These are phyloP conservation scores for Apaloderma vittatum DNA, from an alignment of 2,113 vertebrate species.

Conservation along the genomic window DNA sequence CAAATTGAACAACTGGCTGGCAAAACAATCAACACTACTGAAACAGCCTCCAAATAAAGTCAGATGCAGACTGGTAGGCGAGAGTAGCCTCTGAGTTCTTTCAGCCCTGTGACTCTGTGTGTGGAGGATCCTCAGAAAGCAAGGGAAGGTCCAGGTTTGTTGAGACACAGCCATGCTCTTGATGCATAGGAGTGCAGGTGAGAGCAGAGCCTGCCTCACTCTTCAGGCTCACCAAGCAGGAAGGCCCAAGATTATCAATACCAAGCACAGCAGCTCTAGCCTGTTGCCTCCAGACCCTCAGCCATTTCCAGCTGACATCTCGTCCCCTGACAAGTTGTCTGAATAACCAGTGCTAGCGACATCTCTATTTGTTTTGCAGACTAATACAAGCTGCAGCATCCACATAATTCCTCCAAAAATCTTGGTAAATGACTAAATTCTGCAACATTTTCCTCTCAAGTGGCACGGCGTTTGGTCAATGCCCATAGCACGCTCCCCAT, in stretches of 20 bases:
- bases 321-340: neutral
- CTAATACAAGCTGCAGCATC: conserved; percentile 73
- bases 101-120: neutral
- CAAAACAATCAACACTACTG: neutral
- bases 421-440: conserved; percentile 71
- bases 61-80: neutral
- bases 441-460: conserved; percentile 23
- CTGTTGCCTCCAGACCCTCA: neutral
- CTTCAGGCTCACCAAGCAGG: neutral
- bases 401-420: conserved; percentile 67
- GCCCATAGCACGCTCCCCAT: neutral
- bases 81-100: neutral
- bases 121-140: neutral
- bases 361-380: conserved; percentile 78
- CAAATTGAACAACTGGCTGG: neutral
- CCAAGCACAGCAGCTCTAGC: neutral
- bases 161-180: neutral
- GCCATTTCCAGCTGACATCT: neutral
- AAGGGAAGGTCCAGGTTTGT: neutral
- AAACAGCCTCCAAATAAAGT: neutral
- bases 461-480: neutral
- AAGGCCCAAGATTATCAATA: neutral
- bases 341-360: conserved; percentile 37
- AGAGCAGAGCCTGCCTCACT: neutral
- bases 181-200: neutral